A percentile compares a stretch with the other conserved stretches of the same genome.
Evolutionary conservation across 2,888 invertebrate species (phyloP).

Genomic region (Camponotus fellah): DNA sequence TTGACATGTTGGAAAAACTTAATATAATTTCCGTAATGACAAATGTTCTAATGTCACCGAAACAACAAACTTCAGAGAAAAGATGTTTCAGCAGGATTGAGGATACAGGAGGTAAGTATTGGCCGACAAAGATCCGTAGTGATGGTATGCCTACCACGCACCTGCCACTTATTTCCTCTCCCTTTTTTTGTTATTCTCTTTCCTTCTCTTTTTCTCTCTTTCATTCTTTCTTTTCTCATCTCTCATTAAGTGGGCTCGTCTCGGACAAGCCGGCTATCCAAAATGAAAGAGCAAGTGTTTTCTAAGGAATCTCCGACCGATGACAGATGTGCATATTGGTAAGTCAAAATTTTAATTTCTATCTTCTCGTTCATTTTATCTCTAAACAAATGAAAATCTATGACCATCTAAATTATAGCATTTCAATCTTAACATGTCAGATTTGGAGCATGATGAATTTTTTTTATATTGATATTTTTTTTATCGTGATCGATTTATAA

Average conservation of each 20-base stretch:
- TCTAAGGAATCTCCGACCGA: slow-evolving; percentile 48
- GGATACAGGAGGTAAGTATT: slow-evolving; percentile 47
- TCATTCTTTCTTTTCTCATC: slow-evolving; percentile 14
- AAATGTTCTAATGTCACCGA: slow-evolving; percentile 10
- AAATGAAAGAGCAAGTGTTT: slow-evolving; percentile 66
- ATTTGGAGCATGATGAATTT: background rate
- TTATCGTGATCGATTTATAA: background rate
- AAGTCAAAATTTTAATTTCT: background rate
- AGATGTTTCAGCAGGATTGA: slow-evolving; percentile 31
- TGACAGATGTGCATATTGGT: background rate
- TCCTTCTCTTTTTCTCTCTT: background rate
- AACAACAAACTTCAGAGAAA: slow-evolving; percentile 15
- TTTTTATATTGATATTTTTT: slow-evolving; percentile 1
- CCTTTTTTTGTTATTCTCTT: slow-evolving; percentile 29
- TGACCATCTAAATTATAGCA: background rate
- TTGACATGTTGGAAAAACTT: background rate
- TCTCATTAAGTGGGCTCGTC: slow-evolving; percentile 23
- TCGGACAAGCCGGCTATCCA: background rate
- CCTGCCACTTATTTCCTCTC: slow-evolving; percentile 63
- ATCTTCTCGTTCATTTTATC: background rate
- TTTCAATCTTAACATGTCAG: background rate
- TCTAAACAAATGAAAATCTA: background rate
- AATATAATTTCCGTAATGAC: background rate
- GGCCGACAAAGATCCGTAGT: slow-evolving; percentile 24
- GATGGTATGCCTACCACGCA: slow-evolving; percentile 46